Percentiles rank a stretch among this genome's conserved stretches.
Evolutionary conservation across 2,797 vertebrate species (phyloP).

Genomic region (Taenioides sp.): DNA sequence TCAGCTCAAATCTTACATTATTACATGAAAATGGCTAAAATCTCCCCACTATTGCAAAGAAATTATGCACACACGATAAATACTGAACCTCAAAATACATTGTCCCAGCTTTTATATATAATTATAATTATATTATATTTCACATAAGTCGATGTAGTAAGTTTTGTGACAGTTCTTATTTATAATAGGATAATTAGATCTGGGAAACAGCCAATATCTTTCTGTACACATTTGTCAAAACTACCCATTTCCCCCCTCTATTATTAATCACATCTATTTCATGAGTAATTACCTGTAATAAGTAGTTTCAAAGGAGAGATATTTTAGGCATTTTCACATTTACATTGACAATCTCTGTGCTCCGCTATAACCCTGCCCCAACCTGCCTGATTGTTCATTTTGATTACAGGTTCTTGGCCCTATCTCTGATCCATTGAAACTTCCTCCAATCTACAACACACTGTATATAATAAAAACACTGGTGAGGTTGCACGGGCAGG

Average conservation of each 20-base stretch:
- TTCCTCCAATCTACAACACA: constrained; percentile 29
- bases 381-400: constrained; percentile 64
- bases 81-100: no score
- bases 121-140: no score
- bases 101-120: no score
- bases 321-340: constrained; percentile 49
- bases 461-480: background rate
- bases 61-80: no score
- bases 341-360: constrained; percentile 22
- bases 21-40: no score
- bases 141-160: no score
- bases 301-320: constrained; percentile 41
- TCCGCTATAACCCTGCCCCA: constrained; percentile 40
- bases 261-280: constrained; percentile 23
- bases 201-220: background rate
- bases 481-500: constrained; percentile 3
- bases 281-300: constrained; percentile 48
- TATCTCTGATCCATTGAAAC: constrained; percentile 30
- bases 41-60: no score
- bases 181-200: background rate
- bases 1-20: no score
- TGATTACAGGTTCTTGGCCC: constrained; percentile 54
- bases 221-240: background rate
- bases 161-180: no score
- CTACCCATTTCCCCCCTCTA: background rate